Percentiles rank a stretch among this genome's conserved stretches.
phyloP scores from a whole-genome alignment of 2,113 vertebrate species.

The Ivindomyrus marchei region DNA sequence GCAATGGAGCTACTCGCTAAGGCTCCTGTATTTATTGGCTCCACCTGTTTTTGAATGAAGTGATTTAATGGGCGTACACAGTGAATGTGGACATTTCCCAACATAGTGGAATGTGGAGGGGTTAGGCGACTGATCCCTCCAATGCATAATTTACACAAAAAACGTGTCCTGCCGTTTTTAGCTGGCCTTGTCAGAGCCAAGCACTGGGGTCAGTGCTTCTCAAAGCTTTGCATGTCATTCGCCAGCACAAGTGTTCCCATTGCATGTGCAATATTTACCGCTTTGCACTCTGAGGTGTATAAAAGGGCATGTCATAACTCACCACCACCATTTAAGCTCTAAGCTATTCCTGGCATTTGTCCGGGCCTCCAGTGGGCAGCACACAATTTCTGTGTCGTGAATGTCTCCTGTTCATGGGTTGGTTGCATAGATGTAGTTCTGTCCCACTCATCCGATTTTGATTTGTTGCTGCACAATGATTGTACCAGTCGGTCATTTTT shows the following conservation, averaged over 20 bases:
- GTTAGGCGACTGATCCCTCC: neutral
- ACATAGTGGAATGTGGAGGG: neutral
- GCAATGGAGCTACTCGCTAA: neutral
- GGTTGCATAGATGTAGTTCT: neutral
- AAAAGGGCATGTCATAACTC: constrained; percentile 24
- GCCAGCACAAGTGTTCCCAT: neutral
- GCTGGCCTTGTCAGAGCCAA: neutral
- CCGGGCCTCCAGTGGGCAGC: constrained; percentile 1
- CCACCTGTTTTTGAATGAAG: neutral
- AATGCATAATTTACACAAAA: neutral
- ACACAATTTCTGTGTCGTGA: neutral
- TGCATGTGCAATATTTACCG: neutral
- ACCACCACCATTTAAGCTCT: constrained; percentile 5
- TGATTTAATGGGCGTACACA: neutral
- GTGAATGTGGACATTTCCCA: neutral
- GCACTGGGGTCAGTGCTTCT: neutral
- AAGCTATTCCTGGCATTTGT: neutral
- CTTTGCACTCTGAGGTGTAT: constrained; percentile 18
- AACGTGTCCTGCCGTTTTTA: neutral
- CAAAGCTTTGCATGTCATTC: neutral
- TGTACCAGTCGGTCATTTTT: neutral
- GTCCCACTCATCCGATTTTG: neutral
- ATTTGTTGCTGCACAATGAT: neutral
- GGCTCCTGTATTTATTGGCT: neutral
- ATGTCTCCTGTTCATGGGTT: neutral